These are phyloP conservation scores for Bergia puertoricense DNA, from an alignment of 92 coral and sea anemone genomes.

Conservation along the genomic window DNA sequence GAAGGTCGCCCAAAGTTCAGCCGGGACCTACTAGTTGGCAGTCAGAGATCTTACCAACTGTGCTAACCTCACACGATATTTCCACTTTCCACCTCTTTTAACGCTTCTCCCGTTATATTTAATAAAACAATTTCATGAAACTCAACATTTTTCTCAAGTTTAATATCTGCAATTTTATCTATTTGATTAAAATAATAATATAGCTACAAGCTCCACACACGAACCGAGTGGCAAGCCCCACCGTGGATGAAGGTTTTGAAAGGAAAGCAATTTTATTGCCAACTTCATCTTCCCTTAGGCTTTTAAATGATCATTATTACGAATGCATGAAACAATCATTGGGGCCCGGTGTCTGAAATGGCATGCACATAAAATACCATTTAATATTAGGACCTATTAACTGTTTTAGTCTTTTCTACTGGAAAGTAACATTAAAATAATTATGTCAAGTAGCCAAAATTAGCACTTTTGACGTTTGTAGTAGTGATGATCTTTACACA, in stretches of 20 bases:
- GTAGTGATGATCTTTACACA: not conserved
- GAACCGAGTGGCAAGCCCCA: not conserved
- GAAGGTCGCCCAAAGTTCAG: too few relatives aligned
- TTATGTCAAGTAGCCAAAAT: not conserved
- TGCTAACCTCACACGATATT: too few relatives aligned
- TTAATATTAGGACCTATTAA: not conserved
- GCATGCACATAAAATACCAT: not conserved
- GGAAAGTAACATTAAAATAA: not conserved
- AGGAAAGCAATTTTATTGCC: not conserved
- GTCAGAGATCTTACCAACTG: too few relatives aligned
- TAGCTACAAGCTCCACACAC: not conserved
- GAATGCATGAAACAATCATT: conserved; percentile 24
- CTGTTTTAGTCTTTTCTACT: not conserved
- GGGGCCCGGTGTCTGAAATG: conserved; percentile 2
- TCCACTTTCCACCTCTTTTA: not conserved
- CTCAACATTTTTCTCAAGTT: not conserved
- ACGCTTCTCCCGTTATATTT: not conserved
- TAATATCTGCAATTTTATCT: not conserved
- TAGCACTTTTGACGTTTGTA: not conserved
- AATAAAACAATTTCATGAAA: not conserved
- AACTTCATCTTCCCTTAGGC: not conserved
- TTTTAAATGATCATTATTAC: conserved; percentile 6
- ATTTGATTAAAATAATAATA: not conserved
- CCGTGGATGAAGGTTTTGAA: not conserved
- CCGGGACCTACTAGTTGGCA: too few relatives aligned